Evolutionary conservation across 2,797 vertebrate species (phyloP).

Genomic region (Sebastes iracundus): DNA sequence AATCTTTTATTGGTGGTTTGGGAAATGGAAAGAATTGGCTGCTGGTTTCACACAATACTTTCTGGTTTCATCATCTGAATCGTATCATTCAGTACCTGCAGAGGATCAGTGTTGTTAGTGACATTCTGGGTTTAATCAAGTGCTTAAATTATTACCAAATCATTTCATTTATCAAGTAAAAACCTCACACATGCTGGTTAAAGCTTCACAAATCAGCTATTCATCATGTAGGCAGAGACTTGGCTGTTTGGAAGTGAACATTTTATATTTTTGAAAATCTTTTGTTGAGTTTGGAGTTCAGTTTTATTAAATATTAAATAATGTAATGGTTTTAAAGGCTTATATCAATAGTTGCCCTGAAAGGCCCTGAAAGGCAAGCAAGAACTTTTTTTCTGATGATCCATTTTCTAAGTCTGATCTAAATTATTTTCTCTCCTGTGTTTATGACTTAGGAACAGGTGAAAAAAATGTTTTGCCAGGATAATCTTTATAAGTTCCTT

Average conservation of each 20-base stretch:
- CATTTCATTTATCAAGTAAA: neutral
- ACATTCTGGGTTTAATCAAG: neutral
- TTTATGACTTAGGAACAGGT: too few species aligned
- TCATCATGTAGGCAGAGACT: neutral
- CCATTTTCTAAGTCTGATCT: too few species aligned
- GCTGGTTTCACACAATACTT: neutral
- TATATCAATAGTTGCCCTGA: neutral
- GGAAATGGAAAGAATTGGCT: neutral
- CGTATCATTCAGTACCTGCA: neutral
- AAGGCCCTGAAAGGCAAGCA: too few species aligned
- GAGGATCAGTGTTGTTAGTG: neutral
- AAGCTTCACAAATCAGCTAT: neutral
- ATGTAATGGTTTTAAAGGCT: neutral
- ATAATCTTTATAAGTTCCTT: too few species aligned
- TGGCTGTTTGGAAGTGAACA: neutral
- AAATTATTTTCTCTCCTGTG: too few species aligned
- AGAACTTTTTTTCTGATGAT: too few species aligned
- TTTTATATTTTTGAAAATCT: neutral
- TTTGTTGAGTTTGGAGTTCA: neutral
- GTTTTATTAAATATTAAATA: neutral
- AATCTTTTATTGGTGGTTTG: neutral
- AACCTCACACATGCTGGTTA: neutral
- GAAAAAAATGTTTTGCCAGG: too few species aligned
- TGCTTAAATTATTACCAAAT: neutral
- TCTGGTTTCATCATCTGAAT: neutral